phyloP scores from a whole-genome alignment of 2,888 invertebrate species.

The Chalcosyrphus nemorum region DNA sequence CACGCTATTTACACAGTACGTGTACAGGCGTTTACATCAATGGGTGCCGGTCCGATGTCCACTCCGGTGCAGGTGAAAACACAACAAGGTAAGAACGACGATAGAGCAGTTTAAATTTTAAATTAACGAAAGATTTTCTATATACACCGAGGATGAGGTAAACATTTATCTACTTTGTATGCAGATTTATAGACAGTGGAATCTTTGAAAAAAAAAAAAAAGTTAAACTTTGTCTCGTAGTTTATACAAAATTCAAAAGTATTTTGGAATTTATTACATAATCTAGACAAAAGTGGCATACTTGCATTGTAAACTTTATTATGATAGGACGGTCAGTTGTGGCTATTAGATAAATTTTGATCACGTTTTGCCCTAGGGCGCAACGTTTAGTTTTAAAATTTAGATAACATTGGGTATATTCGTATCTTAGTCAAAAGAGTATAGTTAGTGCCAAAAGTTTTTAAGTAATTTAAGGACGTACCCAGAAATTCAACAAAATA shows the following conservation, averaged over 20 bases:
- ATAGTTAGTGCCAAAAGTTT: not conserved
- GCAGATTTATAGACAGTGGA: conserved; percentile 12
- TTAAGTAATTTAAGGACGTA: too few relatives aligned
- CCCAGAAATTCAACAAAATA: too few relatives aligned
- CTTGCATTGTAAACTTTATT: conserved; percentile 29
- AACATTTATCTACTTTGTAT: conserved; percentile 40
- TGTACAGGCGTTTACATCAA: conserved; percentile 96
- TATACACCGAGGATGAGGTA: not conserved
- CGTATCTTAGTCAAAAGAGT: not conserved
- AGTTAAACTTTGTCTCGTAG: not conserved
- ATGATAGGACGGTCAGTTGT: conserved; percentile 13
- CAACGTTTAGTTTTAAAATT: not conserved
- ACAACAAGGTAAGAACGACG: conserved; percentile 88
- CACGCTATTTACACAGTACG: conserved; percentile 97
- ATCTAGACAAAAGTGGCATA: not conserved
- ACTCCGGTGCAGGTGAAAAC: conserved; percentile 99
- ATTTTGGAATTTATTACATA: conserved; percentile 29
- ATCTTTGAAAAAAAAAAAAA: not conserved
- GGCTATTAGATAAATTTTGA: conserved; percentile 32
- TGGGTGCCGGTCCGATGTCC: conserved; percentile 97
- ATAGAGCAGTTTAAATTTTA: not conserved
- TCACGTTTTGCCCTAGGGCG: conserved; percentile 19
- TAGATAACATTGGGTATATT: not conserved
- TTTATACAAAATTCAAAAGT: not conserved
- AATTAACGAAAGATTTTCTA: not conserved